Percentiles rank a stretch among this genome's conserved stretches.
These are phyloP conservation scores for Phenganax subtilis DNA, from an alignment of 92 coral and sea anemone species.

Conservation along the genomic window DNA sequence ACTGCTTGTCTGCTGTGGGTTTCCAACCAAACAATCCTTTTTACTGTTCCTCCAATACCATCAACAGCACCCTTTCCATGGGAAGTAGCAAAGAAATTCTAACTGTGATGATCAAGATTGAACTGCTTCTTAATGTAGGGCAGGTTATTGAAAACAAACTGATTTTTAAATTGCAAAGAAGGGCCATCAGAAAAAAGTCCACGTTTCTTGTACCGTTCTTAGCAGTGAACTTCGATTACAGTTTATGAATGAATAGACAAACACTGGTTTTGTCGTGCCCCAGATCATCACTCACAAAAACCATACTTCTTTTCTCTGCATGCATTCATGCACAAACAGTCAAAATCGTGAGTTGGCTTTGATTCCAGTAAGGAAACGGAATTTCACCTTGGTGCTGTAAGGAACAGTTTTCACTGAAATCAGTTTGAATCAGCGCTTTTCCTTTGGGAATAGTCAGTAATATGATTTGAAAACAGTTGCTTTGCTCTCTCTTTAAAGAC, in stretches of 20 bases:
- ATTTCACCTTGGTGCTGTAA: conserved; percentile 25
- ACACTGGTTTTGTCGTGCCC: conserved; percentile 55
- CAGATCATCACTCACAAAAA: conserved; percentile 51
- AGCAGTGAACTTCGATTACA: not conserved
- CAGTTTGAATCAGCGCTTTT: conserved; percentile 32
- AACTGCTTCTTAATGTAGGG: too few species aligned
- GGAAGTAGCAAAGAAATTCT: too few species aligned
- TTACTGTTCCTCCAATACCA: too few species aligned
- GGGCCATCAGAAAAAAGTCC: too few species aligned
- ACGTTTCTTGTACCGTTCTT: too few species aligned
- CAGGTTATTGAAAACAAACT: too few species aligned
- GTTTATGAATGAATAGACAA: conserved; percentile 43
- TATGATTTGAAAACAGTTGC: conserved; percentile 43
- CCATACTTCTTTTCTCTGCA: conserved; percentile 45
- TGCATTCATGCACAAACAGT: conserved; percentile 49
- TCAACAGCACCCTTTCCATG: too few species aligned
- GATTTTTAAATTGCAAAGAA: too few species aligned
- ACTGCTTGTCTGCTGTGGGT: too few species aligned
- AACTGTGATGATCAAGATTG: too few species aligned
- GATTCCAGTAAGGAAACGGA: conserved; percentile 46
- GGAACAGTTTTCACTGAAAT: conserved; percentile 34
- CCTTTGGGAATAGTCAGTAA: not conserved
- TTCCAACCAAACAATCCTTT: too few species aligned
- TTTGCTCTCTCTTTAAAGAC: conserved; percentile 48
- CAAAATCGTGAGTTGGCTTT: conserved; percentile 45